Conservation (phyloP, 2,113 vertebrate genomes). For the Damaliscus lunatus region DNA sequence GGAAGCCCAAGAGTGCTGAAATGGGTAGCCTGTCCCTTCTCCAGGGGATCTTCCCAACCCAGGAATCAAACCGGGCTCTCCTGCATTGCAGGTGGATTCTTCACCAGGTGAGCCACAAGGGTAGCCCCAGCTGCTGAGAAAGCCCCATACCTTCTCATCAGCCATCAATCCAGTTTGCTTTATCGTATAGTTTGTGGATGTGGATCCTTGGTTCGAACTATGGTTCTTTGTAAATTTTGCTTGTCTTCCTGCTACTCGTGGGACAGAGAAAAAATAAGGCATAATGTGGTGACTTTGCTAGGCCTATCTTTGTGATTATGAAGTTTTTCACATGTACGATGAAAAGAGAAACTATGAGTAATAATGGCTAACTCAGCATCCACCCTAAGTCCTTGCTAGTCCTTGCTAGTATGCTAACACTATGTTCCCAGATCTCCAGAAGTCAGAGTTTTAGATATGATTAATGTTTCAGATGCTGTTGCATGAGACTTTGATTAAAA, state of each 20-base stretch:
- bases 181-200: neutral
- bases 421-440: neutral
- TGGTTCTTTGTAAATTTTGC: neutral
- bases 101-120: neutral
- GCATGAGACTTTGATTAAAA: neutral
- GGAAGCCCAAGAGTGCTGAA: neutral
- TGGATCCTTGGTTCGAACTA: neutral
- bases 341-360: neutral
- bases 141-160: neutral
- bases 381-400: neutral
- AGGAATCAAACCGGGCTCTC: neutral
- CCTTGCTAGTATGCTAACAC: neutral
- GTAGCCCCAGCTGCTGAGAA: neutral
- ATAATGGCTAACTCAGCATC: neutral
- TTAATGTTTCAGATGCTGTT: neutral
- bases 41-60: neutral
- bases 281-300: neutral
- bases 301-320: neutral
- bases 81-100: neutral
- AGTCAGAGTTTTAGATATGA: neutral
- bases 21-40: neutral
- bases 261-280: neutral
- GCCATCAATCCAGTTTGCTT: neutral
- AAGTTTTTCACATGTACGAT: neutral
- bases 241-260: neutral